Evolutionary conservation across 2,113 vertebrate species (phyloP).

Genomic region (Cyprinodon tularosa): DNA sequence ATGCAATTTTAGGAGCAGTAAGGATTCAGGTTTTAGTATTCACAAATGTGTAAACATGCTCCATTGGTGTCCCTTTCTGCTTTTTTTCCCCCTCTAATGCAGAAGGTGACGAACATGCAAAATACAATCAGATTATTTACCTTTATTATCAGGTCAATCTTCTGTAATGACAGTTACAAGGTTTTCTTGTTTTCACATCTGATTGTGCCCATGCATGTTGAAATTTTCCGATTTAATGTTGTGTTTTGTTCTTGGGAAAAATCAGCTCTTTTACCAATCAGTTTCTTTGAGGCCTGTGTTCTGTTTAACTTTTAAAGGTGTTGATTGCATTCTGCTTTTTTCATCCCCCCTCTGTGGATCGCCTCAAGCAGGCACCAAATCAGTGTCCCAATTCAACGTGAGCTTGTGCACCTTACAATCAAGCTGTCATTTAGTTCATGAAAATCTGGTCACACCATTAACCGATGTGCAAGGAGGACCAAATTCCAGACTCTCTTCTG

Average conservation of each 20-base stretch:
- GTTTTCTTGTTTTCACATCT: slow-evolving; percentile 41
- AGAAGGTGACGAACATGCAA: not conserved
- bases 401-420: slow-evolving; percentile 71
- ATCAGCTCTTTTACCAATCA: slow-evolving; percentile 74
- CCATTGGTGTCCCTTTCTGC: not conserved
- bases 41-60: not conserved
- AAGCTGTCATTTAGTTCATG: slow-evolving; percentile 66
- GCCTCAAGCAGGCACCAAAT: slow-evolving; percentile 62
- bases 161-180: slow-evolving; percentile 17
- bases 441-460: slow-evolving; percentile 72
- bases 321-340: slow-evolving; percentile 64
- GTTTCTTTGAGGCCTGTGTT: slow-evolving; percentile 41
- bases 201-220: slow-evolving; percentile 47
- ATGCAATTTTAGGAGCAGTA: not conserved
- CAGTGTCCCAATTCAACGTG: slow-evolving; percentile 53
- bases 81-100: not conserved
- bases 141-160: slow-evolving; percentile 12
- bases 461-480: slow-evolving; percentile 58
- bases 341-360: slow-evolving; percentile 28
- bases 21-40: not conserved
- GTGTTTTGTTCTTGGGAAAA: slow-evolving; percentile 46
- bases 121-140: slow-evolving; percentile 36
- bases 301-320: slow-evolving; percentile 61
- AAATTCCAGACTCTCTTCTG: slow-evolving; percentile 49
- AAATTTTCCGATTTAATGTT: slow-evolving; percentile 51